These are phyloP conservation scores for Clarias pachynema DNA, from an alignment of 2,797 vertebrate species.

Conservation along the genomic window DNA sequence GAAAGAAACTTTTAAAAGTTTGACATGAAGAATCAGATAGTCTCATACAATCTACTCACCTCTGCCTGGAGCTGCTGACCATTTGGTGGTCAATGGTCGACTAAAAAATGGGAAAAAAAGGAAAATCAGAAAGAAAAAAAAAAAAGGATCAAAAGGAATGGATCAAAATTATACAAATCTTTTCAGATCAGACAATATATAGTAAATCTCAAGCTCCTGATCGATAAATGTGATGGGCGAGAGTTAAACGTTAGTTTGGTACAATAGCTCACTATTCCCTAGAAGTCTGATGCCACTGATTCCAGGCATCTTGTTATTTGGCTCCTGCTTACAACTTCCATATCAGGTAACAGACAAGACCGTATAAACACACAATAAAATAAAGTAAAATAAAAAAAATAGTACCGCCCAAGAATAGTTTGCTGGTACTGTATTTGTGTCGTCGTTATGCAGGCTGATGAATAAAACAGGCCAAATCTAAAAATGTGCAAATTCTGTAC, in stretches of 20 bases:
- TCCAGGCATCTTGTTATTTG: no score
- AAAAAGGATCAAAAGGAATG: no score
- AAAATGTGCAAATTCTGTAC: neutral
- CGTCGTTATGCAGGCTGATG: no score
- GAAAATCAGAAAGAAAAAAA: neutral
- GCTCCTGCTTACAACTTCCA: neutral
- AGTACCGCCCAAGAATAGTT: neutral
- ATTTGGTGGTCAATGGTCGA: constrained; percentile 29
- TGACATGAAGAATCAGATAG: neutral
- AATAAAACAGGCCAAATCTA: neutral
- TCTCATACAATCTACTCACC: neutral
- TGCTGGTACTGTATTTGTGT: neutral
- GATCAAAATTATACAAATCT: neutral
- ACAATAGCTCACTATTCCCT: neutral
- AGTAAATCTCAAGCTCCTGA: no score
- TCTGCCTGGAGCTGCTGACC: constrained; percentile 36
- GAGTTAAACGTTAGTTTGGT: neutral
- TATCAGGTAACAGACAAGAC: neutral
- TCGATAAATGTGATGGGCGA: neutral
- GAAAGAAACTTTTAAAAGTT: neutral
- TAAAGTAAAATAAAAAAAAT: neutral
- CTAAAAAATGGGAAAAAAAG: neutral
- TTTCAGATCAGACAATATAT: neutral
- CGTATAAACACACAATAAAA: neutral
- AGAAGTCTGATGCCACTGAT: no score